phyloP scores from a whole-genome alignment of 30 jellyfish, hydroid and myxozoan species.

The Aurelia coerulea region DNA sequence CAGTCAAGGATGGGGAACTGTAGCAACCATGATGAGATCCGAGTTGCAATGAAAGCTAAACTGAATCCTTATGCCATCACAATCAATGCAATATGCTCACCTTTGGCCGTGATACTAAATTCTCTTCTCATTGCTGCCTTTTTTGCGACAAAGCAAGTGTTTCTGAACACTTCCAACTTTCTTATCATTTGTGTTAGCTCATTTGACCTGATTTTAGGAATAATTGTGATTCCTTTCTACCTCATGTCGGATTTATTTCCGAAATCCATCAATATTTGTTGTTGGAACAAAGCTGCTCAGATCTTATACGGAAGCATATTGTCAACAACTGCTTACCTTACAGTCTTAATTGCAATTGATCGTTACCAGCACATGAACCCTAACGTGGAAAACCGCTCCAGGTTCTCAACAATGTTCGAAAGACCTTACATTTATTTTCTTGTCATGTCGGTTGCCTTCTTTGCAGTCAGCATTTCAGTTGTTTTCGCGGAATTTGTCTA shows the following conservation, averaged over 20 bases:
- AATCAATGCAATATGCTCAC: not conserved
- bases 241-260: no score
- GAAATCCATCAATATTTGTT: not conserved
- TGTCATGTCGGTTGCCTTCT: not conserved
- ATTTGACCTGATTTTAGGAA: slow-evolving; percentile 3
- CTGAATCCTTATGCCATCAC: no score
- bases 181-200: not conserved
- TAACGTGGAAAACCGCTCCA: not conserved
- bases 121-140: not conserved
- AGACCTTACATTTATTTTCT: not conserved
- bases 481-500: not conserved
- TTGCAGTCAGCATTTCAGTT: not conserved
- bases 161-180: slow-evolving; percentile 8
- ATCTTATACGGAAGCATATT: not conserved
- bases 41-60: no score
- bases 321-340: not conserved
- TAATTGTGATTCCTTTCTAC: not conserved
- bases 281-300: not conserved
- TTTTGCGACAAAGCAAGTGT: slow-evolving; percentile 6
- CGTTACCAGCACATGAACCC: slow-evolving; percentile 35
- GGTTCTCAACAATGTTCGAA: not conserved
- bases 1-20: no score
- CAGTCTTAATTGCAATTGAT: slow-evolving; percentile 7
- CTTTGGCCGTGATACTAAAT: not conserved
- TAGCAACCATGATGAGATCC: no score